Conservation (phyloP, 2,797 vertebrate species). For the Babyrousa celebensis region DNA sequence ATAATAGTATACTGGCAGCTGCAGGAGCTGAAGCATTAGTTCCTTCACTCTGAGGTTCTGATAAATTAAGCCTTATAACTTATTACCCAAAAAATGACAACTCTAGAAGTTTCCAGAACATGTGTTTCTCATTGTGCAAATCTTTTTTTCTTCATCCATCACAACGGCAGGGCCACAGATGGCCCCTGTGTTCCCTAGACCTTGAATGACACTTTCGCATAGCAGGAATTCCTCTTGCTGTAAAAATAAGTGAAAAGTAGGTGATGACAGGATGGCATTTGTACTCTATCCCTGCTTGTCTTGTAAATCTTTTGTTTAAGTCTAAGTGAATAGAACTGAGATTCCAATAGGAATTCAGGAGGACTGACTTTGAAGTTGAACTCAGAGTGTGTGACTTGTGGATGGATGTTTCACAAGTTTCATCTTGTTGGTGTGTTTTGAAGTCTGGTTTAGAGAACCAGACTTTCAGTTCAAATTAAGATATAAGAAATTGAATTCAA, state of each 20-base stretch:
- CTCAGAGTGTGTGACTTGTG: neutral
- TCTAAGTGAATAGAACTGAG: neutral
- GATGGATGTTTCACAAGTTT: neutral
- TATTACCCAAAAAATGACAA: neutral
- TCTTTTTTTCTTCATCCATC: neutral
- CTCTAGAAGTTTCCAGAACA: neutral
- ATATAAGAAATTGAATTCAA: neutral
- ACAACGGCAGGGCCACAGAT: neutral
- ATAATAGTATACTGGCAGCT: neutral
- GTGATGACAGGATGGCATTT: neutral
- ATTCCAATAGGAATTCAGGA: neutral
- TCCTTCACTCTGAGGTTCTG: neutral
- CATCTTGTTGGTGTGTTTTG: neutral
- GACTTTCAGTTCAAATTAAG: neutral
- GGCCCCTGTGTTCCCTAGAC: neutral
- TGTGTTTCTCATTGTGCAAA: neutral
- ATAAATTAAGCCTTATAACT: neutral
- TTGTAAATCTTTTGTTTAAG: conserved; percentile 15
- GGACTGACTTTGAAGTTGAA: neutral
- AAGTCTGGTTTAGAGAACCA: neutral
- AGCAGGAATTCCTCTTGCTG: neutral
- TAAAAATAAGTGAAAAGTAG: neutral
- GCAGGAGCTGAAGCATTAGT: neutral
- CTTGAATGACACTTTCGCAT: neutral
- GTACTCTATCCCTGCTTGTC: neutral